Conservation (phyloP, 2,888 invertebrate species). For the Drosophila merina region DNA sequence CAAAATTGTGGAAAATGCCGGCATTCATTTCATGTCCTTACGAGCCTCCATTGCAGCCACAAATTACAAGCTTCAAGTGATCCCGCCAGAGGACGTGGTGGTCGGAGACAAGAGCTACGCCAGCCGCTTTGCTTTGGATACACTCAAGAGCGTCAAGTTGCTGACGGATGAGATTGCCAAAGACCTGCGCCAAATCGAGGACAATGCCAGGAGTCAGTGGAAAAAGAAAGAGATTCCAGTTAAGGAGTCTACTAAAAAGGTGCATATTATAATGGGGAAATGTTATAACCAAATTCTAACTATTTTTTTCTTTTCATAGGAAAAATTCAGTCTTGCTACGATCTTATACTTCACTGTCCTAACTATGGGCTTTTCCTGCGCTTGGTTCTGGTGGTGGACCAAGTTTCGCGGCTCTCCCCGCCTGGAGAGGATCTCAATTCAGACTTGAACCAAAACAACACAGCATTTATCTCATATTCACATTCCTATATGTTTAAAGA, state of each 20-base stretch:
- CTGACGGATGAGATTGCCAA: constrained; percentile 62
- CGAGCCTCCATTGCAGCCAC: constrained; percentile 79
- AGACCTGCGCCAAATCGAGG: constrained; percentile 12
- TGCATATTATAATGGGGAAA: too few species aligned
- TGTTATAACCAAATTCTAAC: background rate
- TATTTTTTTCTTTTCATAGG: constrained; percentile 37
- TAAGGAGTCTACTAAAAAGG: constrained; percentile 15
- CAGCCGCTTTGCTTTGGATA: constrained; percentile 81
- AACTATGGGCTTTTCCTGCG: constrained; percentile 55
- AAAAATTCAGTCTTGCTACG: constrained; percentile 41
- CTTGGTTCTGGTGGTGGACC: constrained; percentile 71
- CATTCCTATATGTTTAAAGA: constrained; percentile 9
- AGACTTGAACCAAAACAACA: constrained; percentile 36
- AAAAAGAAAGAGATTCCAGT: constrained; percentile 7
- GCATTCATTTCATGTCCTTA: constrained; percentile 75
- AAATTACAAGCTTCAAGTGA: constrained; percentile 80
- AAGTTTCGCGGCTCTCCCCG: constrained; percentile 33
- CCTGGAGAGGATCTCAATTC: constrained; percentile 50
- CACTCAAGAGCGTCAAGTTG: constrained; percentile 71
- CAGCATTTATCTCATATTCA: constrained; percentile 26
- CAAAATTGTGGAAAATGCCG: constrained; percentile 73
- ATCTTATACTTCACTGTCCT: constrained; percentile 50
- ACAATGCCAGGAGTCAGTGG: constrained; percentile 4
- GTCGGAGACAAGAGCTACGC: constrained; percentile 82
- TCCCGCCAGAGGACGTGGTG: constrained; percentile 80